Conservation (phyloP, 2,888 invertebrate genomes). For the Hedychridium roseum region DNA sequence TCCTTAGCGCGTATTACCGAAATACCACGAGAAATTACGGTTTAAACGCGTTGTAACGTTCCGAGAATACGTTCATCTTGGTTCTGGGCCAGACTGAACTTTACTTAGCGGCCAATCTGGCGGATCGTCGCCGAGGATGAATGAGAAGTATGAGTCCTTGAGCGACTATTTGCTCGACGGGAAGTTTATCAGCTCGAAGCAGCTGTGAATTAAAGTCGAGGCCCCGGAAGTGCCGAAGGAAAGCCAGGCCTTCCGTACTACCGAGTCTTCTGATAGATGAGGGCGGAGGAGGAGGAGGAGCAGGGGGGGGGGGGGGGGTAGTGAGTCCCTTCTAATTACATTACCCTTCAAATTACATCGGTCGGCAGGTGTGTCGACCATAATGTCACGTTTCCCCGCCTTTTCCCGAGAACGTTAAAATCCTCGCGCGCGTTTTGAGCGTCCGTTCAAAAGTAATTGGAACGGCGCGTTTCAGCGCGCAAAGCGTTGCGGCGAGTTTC, state of each 20-base stretch:
- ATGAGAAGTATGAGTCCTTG: no score
- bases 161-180: no score
- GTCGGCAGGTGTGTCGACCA: conserved; percentile 9
- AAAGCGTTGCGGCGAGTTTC: no score
- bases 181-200: conserved; percentile 14
- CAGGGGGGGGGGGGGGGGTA: conserved; percentile 9
- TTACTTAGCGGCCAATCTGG: no score
- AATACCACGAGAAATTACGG: no score
- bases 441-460: conserved; percentile 26
- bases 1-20: no score
- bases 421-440: conserved; percentile 17
- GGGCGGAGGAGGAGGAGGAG: conserved; percentile 2
- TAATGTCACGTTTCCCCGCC: conserved; percentile 8
- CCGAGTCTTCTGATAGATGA: no score
- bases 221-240: conserved; percentile 7
- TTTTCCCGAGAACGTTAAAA: conserved; percentile 8
- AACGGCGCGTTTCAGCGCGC: conserved; percentile 6
- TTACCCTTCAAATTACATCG: conserved; percentile 32
- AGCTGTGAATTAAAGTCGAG: conserved; percentile 8
- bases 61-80: no score
- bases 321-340: conserved; percentile 37
- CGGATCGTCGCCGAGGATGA: no score
- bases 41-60: no score
- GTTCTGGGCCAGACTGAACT: no score
- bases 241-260: no score